Evolutionary conservation across 2,113 vertebrate species (phyloP).

Genomic region (Ictalurus furcatus): DNA sequence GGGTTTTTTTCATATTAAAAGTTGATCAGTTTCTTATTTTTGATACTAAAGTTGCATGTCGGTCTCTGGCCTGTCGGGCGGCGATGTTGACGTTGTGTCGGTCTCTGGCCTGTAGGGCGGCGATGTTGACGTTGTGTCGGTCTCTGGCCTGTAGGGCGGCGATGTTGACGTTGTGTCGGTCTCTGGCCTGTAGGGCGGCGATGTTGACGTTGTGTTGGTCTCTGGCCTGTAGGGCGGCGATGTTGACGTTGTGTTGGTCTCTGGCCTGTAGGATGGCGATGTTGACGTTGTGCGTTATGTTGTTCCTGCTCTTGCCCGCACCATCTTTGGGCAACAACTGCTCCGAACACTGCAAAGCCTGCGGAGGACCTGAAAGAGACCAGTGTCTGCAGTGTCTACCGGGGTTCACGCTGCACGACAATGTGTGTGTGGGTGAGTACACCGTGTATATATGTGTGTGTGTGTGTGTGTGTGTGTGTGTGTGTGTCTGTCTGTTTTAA

Average conservation of each 20-base stretch:
- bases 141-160: background rate
- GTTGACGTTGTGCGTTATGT: slow-evolving; percentile 50
- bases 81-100: slow-evolving; percentile 40
- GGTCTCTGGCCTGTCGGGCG: background rate
- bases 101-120: slow-evolving; percentile 5
- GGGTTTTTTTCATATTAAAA: background rate
- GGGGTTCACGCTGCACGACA: slow-evolving; percentile 86
- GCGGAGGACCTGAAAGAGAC: slow-evolving; percentile 79
- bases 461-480: slow-evolving; percentile 51
- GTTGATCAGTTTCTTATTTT: background rate
- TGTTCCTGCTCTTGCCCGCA: slow-evolving; percentile 44
- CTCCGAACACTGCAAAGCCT: slow-evolving; percentile 76
- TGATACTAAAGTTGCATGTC: background rate
- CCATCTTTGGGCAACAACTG: slow-evolving; percentile 55
- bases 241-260: slow-evolving; percentile 39
- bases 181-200: background rate
- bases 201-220: slow-evolving; percentile 43
- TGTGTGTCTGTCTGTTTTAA: background rate
- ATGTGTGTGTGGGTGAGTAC: slow-evolving; percentile 85
- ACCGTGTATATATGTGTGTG: slow-evolving; percentile 73
- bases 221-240: background rate
- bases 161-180: slow-evolving; percentile 40
- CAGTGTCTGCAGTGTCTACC: slow-evolving; percentile 84
- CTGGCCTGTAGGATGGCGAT: slow-evolving; percentile 23
- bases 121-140: slow-evolving; percentile 42